Conservation (phyloP, 2,888 invertebrate species). For the Tryphoninae sp. region DNA sequence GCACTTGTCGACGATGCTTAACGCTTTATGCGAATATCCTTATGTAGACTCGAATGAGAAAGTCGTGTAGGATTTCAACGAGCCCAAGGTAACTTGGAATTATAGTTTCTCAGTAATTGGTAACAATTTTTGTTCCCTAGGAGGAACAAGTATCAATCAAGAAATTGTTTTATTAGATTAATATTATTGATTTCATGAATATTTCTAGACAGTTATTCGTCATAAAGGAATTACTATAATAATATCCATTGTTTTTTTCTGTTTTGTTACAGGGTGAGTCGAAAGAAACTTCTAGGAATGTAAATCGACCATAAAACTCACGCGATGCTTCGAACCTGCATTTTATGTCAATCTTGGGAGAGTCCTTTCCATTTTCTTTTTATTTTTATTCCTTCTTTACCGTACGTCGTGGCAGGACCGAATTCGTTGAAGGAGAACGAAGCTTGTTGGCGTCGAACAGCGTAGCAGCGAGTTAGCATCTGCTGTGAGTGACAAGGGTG, state of each 20-base stretch:
- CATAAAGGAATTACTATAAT: too few relatives aligned
- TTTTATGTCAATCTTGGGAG: constrained; percentile 58
- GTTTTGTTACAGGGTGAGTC: background rate
- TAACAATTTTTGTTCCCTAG: background rate
- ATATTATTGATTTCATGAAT: too few relatives aligned
- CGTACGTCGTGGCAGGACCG: constrained; percentile 8
- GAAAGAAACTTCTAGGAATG: background rate
- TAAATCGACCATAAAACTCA: constrained; percentile 26
- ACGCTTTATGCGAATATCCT: constrained; percentile 47
- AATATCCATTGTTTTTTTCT: background rate
- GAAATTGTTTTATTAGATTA: too few relatives aligned
- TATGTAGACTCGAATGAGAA: constrained; percentile 16
- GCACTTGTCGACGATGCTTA: constrained; percentile 56
- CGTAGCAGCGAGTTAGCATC: constrained; percentile 58
- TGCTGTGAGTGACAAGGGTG: constrained; percentile 74
- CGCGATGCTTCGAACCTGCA: constrained; percentile 45
- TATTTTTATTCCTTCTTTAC: constrained; percentile 14
- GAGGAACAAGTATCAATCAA: too few relatives aligned
- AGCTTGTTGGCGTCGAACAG: constrained; percentile 61
- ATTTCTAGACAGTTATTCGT: too few relatives aligned
- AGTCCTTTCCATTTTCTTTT: constrained; percentile 46
- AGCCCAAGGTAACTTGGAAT: background rate
- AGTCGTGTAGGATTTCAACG: background rate
- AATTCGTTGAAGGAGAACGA: constrained; percentile 38
- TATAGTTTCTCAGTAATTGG: background rate